Conservation (phyloP, 2,888 invertebrate species). For the Trisateles emortualis region DNA sequence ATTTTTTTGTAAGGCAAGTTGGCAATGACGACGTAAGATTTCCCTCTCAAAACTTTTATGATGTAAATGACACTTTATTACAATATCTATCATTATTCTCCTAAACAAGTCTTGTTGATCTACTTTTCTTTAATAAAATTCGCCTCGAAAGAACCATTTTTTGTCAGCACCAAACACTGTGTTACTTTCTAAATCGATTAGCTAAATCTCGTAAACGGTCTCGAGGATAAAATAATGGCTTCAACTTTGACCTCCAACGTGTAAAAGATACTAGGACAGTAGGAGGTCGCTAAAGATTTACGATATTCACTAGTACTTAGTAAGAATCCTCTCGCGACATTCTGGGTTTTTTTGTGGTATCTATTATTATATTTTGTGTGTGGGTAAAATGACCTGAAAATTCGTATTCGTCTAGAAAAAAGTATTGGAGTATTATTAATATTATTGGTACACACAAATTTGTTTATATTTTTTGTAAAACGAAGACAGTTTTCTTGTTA, state of each 20-base stretch:
- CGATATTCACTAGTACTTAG: conserved; percentile 38
- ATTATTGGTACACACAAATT: no score
- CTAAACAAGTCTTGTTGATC: no score
- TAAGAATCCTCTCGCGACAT: conserved; percentile 37
- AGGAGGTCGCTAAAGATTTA: conserved; percentile 43
- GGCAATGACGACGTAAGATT: no score
- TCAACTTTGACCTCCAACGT: conserved; percentile 27
- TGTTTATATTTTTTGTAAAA: no score
- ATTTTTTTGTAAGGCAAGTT: no score
- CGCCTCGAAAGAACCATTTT: neutral
- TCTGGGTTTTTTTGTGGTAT: conserved; percentile 10
- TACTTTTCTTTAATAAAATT: neutral
- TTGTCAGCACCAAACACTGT: neutral
- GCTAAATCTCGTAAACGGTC: neutral
- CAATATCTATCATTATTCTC: no score
- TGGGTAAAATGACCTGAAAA: neutral
- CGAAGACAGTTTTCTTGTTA: no score
- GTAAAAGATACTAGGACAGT: conserved; percentile 37
- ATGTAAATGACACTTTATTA: no score
- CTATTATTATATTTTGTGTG: neutral
- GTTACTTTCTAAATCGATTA: neutral
- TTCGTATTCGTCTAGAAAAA: no score
- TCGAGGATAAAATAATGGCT: conserved; percentile 2
- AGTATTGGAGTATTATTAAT: no score
- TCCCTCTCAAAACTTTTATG: no score